Base-by-base conservation (phyloP, 2,797 vertebrate species). In the Podarcis siculus region DNA sequence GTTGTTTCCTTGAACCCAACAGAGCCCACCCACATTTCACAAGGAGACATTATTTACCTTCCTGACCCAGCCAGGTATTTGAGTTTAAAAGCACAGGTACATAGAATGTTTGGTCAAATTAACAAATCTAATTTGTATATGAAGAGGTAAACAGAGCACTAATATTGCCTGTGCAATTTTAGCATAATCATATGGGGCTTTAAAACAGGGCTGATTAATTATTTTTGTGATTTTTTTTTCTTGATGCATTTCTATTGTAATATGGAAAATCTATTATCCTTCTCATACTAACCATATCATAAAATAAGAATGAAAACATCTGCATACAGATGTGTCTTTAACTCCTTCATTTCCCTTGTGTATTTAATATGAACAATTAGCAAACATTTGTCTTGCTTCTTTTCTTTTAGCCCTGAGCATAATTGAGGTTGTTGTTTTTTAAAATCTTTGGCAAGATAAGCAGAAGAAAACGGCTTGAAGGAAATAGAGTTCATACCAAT, bases 381-480 rank as follows among this genome's bases (percentile, higher is more conserved):
- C 81, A 72, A 1, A 27, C 82, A 27, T 85, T 80, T 73, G 76
- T 72, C 32, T 82, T 78, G 27, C 75, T 91, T 86, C 5, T 15
- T 82, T 0, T 66, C 39, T 77, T 83, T 78, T 87, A 82, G 4
- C 64, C 23, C 21, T 89, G 78, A 39, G 90, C 87, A 25, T 83
- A 91, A 87, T 35, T n/a, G 0, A 27, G 5, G 10, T 75, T 64
- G 87, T 91, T 72, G 30, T 64, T 79, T n/a, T 35, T 61, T 23
- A 23, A 35, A 37, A 90, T 82, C 0, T 58, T 58, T 83, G 81
- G 19, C 81, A 32, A 90, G 86, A 88, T 39, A 79, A 77, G 13
- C 12, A 78, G n/a, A 10, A 92, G 87, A 93, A 92, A 82, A 82
- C 27, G 3, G 89, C 55, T 90, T 92, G 45, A 91, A 85, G 79